Evolutionary conservation across 2,797 vertebrate species (phyloP), one percentile per base, ranked within the genome.

Genomic region (Muscicapa comitata): DNA sequence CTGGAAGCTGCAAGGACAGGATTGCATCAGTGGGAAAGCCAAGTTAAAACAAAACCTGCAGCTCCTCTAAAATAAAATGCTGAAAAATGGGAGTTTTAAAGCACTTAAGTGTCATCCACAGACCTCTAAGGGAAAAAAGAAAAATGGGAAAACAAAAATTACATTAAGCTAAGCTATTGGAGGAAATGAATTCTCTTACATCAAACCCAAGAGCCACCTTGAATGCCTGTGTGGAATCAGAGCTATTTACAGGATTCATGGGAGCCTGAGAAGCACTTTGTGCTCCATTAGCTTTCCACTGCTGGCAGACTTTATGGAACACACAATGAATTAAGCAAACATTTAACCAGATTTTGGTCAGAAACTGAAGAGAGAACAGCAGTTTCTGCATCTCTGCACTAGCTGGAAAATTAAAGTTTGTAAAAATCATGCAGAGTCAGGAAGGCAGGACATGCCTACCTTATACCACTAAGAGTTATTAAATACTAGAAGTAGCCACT

Each of bases 1-100:
- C 86, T 99, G 98, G 97, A 98, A 99, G 97, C 99, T 99, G 80
- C 58, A 88, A 94, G 61, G 92, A 93, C 20, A 97, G 31, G 25
- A 74, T 73, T 86, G 37, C 17, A 77, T 48, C 82, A 94, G 59
- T 13, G 74, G 51, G 33, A 79, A 91, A 78, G 11, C 29, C 88
- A 72, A 48, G n/a, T 20, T 78, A 29, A 42, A 92, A 37, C 53
- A 76, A 82, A 92, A 65, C 6, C 38, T 38, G 74, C 51, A 58
- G 61, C 66, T 68, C 53, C 71, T 54, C n/a, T 26, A 29, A 77
- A 92, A 80, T 8, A 85, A 33, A 31, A 73, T n/a, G 47, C n/a
- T 87, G 47, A 45, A 68, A 84, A 73, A 2, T 0, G 1, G 1
- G n/a, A 59, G 31, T 31, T 89, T 81, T 59, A 37, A 59, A 65